A percentile compares a stretch with the other conserved stretches of the same genome.
Evolutionary conservation across 2,113 vertebrate genomes (phyloP).

Genomic region (Marcusenius ussheri): DNA sequence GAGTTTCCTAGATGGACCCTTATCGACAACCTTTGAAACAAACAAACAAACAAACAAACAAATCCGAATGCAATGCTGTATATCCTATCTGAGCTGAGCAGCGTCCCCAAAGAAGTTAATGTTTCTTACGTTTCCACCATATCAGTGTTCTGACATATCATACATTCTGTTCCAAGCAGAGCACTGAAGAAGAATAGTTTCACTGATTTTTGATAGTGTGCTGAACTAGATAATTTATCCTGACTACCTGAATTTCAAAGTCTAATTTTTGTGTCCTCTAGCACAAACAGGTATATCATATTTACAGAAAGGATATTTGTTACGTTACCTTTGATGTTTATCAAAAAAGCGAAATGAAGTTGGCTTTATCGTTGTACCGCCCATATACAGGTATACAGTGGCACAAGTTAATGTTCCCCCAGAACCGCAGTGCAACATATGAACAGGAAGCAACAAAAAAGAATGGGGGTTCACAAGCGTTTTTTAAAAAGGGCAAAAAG

Average conservation of each 20-base stretch:
- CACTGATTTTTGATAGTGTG: background rate
- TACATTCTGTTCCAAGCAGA: background rate
- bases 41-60: background rate
- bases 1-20: background rate
- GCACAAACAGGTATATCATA: background rate
- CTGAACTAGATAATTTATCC: background rate
- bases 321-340: background rate
- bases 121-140: background rate
- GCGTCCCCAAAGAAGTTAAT: background rate
- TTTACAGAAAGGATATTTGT: background rate
- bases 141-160: background rate
- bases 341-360: background rate
- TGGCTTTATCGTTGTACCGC: background rate
- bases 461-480: background rate
- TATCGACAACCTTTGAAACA: background rate
- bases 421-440: background rate
- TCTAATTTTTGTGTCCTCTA: background rate
- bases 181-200: background rate
- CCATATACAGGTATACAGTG: background rate
- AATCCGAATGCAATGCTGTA: background rate
- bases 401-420: background rate
- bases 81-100: background rate
- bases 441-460: background rate
- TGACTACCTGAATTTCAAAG: background rate
- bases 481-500: no score